Evolutionary conservation across 1,140 invertebrate genomes (phyloP).

Genomic region (Atta cephalotes): DNA sequence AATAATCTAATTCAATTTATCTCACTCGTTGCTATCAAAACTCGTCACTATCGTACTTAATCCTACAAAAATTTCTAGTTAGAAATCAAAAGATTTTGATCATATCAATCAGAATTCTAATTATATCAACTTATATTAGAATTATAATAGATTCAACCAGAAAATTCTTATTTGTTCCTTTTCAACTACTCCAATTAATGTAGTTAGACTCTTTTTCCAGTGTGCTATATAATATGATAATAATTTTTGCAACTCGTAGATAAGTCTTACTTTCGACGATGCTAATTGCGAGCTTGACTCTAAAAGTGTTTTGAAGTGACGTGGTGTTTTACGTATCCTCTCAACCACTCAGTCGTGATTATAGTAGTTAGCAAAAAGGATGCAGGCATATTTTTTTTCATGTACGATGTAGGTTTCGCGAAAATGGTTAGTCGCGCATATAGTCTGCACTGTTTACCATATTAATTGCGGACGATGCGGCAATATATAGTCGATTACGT

Average conservation of each 20-base stretch:
- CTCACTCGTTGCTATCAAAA: neutral
- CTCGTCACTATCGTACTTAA: neutral
- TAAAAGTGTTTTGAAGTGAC: neutral
- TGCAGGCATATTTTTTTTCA: constrained; percentile 35
- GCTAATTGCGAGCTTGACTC: neutral
- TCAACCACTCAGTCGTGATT: constrained; percentile 21
- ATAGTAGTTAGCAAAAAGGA: constrained; percentile 39
- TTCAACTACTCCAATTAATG: too few relatives aligned
- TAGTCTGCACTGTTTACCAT: constrained; percentile 51
- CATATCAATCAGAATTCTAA: too few relatives aligned
- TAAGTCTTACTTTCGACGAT: constrained; percentile 29
- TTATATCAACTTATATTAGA: too few relatives aligned
- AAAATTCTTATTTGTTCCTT: too few relatives aligned
- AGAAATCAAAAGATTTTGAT: too few relatives aligned
- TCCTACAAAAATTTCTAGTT: too few relatives aligned
- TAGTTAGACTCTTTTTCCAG: too few relatives aligned
- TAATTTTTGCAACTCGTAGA: neutral
- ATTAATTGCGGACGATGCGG: constrained; percentile 44
- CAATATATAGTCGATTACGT: constrained; percentile 19
- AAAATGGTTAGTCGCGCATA: constrained; percentile 12
- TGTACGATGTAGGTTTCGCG: constrained; percentile 1
- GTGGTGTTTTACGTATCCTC: constrained; percentile 11
- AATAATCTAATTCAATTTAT: neutral
- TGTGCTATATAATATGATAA: neutral
- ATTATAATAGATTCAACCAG: too few relatives aligned